Evolutionary conservation across 1,140 invertebrate species (phyloP), one percentile per base, ranked within the genome.

Genomic region (Parapsyche elsis): DNA sequence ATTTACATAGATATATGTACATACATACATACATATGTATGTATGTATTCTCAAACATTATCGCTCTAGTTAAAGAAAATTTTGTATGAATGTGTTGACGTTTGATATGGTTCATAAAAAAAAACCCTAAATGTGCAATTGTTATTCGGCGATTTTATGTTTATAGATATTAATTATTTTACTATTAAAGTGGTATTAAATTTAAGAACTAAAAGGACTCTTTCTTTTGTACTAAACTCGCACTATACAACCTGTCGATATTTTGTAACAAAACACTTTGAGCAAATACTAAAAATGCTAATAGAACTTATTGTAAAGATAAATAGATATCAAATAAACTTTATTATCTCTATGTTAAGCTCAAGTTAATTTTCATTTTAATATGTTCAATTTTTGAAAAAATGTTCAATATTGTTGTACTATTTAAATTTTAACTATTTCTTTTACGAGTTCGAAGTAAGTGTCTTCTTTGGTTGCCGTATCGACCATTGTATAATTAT

Each of bases 391-490:
- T 26, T 23, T n/a, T 24, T 26, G 64, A 67, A 67, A 67, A 67
- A 23, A 64, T 7, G 59, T 64, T 24, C 16, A 16, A 64, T 64
- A 64, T 67, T 67, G 64, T 67, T 67, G 64, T 67, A 67, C 64
- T 67, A 67, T 67, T 61, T 21, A 61, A 21, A 24, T 26, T 67
- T 14, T 67, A 53, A 53, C 16, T 53, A 14, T 53, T 53, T 53
- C 12, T 53, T 53, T 53, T 53, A 53, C 2, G 49, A 53, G 10
- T 53, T 53, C 49, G 49, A 53, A 53, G 1, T 53, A 4, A 53
- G 16, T 53, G 49, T 53, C 16, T 53, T 53, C 45, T 53, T 53
- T 53, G 10, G 12, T 67, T 67, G 10, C 2, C 61, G 1, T 7
- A 19, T 19, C 49, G 10, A 53, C 16, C 10, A 53, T 53, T 53